Conservation (phyloP, 2,797 vertebrate genomes). For the Siniperca scherzeri region DNA sequence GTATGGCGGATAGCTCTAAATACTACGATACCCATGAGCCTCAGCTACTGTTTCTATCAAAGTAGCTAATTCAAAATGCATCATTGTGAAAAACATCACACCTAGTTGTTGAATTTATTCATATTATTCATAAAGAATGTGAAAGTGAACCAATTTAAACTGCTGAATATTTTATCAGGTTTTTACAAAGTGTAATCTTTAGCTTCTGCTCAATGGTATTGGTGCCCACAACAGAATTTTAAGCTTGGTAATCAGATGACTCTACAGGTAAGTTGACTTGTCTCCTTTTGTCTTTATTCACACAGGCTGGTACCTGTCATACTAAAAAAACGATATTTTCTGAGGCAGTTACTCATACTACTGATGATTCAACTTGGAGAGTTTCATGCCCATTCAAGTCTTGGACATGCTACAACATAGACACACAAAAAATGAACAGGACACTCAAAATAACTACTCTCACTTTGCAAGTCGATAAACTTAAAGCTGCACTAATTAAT, state of each 20-base stretch:
- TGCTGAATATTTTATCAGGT: not conserved
- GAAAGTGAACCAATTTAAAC: not conserved
- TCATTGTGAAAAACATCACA: conserved; percentile 1
- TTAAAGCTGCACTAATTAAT: not conserved
- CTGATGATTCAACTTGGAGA: not conserved
- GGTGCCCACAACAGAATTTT: not conserved
- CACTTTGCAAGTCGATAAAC: not conserved
- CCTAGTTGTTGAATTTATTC: not conserved
- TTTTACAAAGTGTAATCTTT: conserved; percentile 5
- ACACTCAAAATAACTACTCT: not conserved
- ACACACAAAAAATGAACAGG: not conserved
- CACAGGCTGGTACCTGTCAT: not conserved
- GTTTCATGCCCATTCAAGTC: not conserved
- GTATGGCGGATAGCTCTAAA: not conserved
- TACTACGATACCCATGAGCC: conserved; percentile 18
- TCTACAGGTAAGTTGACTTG: not conserved
- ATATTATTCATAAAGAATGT: not conserved
- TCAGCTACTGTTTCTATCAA: conserved; percentile 26
- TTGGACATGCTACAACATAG: not conserved
- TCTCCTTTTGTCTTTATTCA: not conserved
- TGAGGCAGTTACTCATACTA: not conserved
- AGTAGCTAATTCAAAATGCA: not conserved
- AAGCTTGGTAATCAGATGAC: not conserved
- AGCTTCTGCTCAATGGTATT: not conserved
- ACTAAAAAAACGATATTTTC: not conserved